These are phyloP conservation scores for Petrocephalus sullivani DNA, from an alignment of 2,797 vertebrate genomes.

Conservation along the genomic window DNA sequence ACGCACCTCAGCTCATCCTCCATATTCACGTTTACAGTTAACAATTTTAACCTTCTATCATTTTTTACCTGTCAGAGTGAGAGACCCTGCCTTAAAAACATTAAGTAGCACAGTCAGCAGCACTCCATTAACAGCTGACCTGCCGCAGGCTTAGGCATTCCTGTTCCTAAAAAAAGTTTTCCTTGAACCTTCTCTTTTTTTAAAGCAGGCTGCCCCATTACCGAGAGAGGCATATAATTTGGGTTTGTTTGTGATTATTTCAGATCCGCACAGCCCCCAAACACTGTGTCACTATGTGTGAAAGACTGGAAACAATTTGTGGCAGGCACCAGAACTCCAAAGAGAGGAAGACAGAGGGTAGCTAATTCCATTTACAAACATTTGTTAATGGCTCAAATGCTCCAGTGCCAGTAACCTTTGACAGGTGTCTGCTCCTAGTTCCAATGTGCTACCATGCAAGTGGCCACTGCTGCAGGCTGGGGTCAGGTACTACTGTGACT, in stretches of 20 bases:
- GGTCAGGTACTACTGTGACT: constrained; percentile 27
- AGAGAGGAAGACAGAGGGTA: constrained; percentile 17
- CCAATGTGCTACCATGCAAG: constrained; percentile 16
- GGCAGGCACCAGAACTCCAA: constrained; percentile 47
- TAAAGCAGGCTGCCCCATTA: not conserved
- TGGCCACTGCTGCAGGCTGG: constrained; percentile 25
- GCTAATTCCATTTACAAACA: constrained; percentile 22
- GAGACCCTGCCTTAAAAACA: not conserved
- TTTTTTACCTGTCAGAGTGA: not conserved
- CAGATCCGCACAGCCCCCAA: constrained; percentile 19
- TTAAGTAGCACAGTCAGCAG: not conserved
- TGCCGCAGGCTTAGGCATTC: not conserved
- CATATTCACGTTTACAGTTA: not conserved
- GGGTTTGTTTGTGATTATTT: constrained; percentile 22
- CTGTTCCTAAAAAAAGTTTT: not conserved
- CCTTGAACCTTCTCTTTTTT: not conserved
- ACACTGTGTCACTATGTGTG: constrained; percentile 28
- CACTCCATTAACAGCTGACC: not conserved
- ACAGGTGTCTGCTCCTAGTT: constrained; percentile 22
- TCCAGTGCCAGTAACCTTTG: constrained; percentile 23
- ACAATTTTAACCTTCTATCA: not conserved
- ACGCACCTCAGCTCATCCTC: not conserved
- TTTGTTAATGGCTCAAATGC: constrained; percentile 18
- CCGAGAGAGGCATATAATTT: constrained; percentile 19
- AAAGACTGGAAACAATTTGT: constrained; percentile 63